phyloP scores from a whole-genome alignment of 2,888 invertebrate genomes.

The Platypus cylindrus region DNA sequence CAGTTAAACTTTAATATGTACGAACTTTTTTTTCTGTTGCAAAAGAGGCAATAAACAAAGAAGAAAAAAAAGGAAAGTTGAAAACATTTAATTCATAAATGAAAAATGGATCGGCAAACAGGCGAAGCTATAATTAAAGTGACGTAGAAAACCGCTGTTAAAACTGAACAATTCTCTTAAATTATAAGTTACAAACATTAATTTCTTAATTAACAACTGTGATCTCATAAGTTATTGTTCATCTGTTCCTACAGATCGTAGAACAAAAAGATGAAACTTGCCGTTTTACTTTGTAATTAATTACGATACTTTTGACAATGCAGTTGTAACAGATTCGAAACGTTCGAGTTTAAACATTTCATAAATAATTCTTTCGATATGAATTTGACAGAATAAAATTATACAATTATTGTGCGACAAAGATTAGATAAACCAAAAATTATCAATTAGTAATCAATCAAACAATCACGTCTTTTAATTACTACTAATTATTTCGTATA shows the following conservation, averaged over 20 bases:
- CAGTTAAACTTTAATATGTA: slow-evolving; percentile 15
- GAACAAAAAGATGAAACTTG: slow-evolving; percentile 25
- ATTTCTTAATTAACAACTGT: slow-evolving; percentile 36
- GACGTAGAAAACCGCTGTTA: slow-evolving; percentile 24
- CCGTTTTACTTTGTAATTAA: slow-evolving; percentile 27
- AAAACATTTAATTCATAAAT: slow-evolving; percentile 16
- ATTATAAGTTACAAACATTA: slow-evolving; percentile 29
- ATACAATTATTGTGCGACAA: too few relatives aligned
- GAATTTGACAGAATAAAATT: too few relatives aligned
- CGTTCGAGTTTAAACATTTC: too few relatives aligned
- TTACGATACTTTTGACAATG: slow-evolving; percentile 34
- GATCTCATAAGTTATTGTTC: slow-evolving; percentile 34
- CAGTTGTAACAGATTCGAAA: slow-evolving; percentile 23
- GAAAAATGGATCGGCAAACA: slow-evolving; percentile 17
- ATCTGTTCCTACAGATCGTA: slow-evolving; percentile 28
- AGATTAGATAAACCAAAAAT: too few relatives aligned
- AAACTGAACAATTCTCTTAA: slow-evolving; percentile 24
- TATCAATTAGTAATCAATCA: too few relatives aligned
- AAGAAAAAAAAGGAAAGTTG: too few relatives aligned
- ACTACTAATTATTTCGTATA: too few relatives aligned
- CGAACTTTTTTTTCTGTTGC: slow-evolving; percentile 16
- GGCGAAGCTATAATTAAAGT: slow-evolving; percentile 19
- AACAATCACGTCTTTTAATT: too few relatives aligned
- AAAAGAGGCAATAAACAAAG: slow-evolving; percentile 15
- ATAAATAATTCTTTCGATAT: too few relatives aligned